Evolutionary conservation across 2,113 vertebrate genomes (phyloP), one percentile per base, ranked within the genome.

Genomic region (rabbit (Oryctolagus cuniculus)): DNA sequence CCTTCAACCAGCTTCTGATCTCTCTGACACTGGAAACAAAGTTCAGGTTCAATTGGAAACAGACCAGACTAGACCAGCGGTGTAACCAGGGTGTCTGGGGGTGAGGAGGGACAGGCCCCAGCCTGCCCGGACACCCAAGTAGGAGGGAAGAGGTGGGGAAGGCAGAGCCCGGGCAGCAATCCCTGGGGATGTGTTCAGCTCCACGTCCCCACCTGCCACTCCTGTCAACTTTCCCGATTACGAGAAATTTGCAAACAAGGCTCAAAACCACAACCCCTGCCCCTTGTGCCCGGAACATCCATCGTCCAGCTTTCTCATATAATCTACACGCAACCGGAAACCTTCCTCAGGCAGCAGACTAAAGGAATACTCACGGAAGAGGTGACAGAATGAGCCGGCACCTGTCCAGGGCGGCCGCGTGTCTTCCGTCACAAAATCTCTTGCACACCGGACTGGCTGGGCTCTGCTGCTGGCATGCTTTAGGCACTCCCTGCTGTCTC

Each of bases 161-260:
- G n/a, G 74, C 67, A n/a, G 16, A 67, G 63, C 34, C 49, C 7
- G 1, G 5, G 77, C 6, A 61, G 77, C 87, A 80, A 86, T 73
- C 53, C 36, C 70, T n/a, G 17, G 74, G 0, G 4, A 69, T 0
- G 0, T 25, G 38, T 17, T 22, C 29, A 7, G 38, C n/a, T 19
- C 34, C 49, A 61, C 88, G 44, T 10, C 49, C 1, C 80, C 72
- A 66, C 84, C 51, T 34, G 4, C 53, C 8, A 21, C 34, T 84
- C 92, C 44, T n/a, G 93, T 38, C 72, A 82, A 92, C 66, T 31
- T 36, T 8, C 27, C 10, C 0, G 38, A 51, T 3, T 6, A 36
- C 61, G n/a, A 51, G 63, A 88, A 88, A 75, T 25, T 15, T 6
- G 13, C 73, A 79, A 90, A 90, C 34, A 78, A 93, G 86, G 3